Conservation (phyloP, 2,888 invertebrate genomes). For the Watsonalla cultraria region DNA sequence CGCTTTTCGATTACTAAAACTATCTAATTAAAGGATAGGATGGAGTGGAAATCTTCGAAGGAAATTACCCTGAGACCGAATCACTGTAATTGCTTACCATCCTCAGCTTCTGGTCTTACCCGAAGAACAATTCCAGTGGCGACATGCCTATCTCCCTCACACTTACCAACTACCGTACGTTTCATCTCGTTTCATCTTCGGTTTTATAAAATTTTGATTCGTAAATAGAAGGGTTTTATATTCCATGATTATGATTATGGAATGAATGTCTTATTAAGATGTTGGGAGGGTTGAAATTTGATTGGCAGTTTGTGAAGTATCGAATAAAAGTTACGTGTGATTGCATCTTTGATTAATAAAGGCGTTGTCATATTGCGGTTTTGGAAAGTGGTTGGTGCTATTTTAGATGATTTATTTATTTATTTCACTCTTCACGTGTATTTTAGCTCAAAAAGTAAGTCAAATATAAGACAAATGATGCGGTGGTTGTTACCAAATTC, state of each 20-base stretch:
- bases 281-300: neutral
- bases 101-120: conserved; percentile 68
- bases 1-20: conserved; percentile 67
- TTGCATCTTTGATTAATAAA: conserved; percentile 21
- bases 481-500: too few relatives aligned
- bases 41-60: conserved; percentile 56
- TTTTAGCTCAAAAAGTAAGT: neutral
- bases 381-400: neutral
- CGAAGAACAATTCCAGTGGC: conserved; percentile 38
- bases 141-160: conserved; percentile 50
- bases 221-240: conserved; percentile 1
- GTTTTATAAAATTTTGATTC: conserved; percentile 37
- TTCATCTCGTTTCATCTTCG: conserved; percentile 36
- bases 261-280: conserved; percentile 2
- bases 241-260: neutral
- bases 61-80: conserved; percentile 57
- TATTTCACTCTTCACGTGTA: too few relatives aligned
- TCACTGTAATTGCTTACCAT: conserved; percentile 60
- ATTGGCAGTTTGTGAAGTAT: neutral
- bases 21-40: conserved; percentile 61
- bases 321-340: conserved; percentile 14
- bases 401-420: neutral
- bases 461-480: too few relatives aligned
- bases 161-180: conserved; percentile 21
- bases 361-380: conserved; percentile 8